Percentiles rank a stretch among this genome's conserved stretches.
Conservation (phyloP, 2,797 vertebrate species). For the Tenualosa ilisha region DNA sequence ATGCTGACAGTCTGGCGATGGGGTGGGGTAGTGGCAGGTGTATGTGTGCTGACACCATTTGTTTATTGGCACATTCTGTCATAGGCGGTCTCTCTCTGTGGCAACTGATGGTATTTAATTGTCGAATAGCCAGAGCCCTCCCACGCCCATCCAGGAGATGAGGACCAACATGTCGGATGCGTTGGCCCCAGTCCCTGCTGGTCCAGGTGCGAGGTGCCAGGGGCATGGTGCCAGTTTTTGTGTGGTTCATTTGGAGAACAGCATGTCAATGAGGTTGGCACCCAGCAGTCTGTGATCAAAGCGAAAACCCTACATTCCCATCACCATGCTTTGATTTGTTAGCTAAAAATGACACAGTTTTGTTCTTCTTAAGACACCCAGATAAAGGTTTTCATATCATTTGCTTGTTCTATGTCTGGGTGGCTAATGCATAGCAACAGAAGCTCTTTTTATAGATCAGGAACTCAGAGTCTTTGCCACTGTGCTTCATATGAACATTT, state of each 20-base stretch:
- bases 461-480: neutral
- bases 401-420: neutral
- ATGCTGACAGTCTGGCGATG: neutral
- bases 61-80: constrained; percentile 38
- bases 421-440: constrained; percentile 21
- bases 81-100: constrained; percentile 30
- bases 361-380: neutral
- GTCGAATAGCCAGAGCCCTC: constrained; percentile 36
- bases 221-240: constrained; percentile 10
- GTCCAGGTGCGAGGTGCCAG: constrained; percentile 7
- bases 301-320: neutral
- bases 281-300: constrained; percentile 18
- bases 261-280: constrained; percentile 16
- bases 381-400: neutral
- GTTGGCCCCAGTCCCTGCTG: constrained; percentile 25
- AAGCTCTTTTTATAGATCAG: neutral
- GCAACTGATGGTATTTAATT: constrained; percentile 20
- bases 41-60: constrained; percentile 39
- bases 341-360: constrained; percentile 6
- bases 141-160: constrained; percentile 36
- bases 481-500: neutral
- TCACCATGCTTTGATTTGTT: neutral
- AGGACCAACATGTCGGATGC: constrained; percentile 31
- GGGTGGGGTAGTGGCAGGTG: neutral
- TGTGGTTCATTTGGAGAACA: neutral